Conservation (phyloP, 2,797 vertebrate genomes). For the Bradypodion pumilum region DNA sequence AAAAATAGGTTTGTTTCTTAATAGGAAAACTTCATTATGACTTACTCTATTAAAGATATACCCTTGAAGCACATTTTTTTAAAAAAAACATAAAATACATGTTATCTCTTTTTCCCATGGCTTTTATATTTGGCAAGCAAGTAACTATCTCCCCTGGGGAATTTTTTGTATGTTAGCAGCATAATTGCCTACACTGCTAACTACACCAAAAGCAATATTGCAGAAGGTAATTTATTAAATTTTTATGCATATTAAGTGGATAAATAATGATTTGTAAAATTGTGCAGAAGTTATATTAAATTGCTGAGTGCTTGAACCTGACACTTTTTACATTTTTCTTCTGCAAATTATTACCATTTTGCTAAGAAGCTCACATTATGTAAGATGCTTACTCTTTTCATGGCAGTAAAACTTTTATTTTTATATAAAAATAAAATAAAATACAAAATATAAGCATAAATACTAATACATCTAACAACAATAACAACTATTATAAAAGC, state of each 20-base stretch:
- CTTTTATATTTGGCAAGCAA: constrained; percentile 48
- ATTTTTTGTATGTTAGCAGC: constrained; percentile 41
- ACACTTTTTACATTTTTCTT: constrained; percentile 59
- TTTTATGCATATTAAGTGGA: constrained; percentile 61
- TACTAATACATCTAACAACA: too few species aligned
- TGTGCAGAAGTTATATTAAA: constrained; percentile 64
- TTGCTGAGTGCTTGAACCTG: constrained; percentile 57
- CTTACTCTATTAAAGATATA: constrained; percentile 10
- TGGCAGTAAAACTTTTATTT: too few species aligned
- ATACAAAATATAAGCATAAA: too few species aligned
- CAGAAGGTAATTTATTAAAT: constrained; percentile 56
- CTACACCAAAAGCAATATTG: constrained; percentile 47
- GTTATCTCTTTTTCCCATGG: neutral
- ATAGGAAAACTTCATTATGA: neutral
- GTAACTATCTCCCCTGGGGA: constrained; percentile 39
- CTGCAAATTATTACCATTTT: constrained; percentile 61
- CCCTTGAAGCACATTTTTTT: constrained; percentile 22
- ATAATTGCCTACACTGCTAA: constrained; percentile 44
- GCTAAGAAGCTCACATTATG: constrained; percentile 40
- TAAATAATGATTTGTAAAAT: constrained; percentile 67
- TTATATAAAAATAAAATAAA: too few species aligned
- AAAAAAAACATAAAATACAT: neutral
- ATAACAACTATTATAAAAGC: too few species aligned
- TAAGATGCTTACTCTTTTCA: constrained; percentile 52
- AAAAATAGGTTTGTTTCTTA: neutral